phyloP scores from a whole-genome alignment of 2,797 vertebrate species.

The Chiloscyllium punctatum region DNA sequence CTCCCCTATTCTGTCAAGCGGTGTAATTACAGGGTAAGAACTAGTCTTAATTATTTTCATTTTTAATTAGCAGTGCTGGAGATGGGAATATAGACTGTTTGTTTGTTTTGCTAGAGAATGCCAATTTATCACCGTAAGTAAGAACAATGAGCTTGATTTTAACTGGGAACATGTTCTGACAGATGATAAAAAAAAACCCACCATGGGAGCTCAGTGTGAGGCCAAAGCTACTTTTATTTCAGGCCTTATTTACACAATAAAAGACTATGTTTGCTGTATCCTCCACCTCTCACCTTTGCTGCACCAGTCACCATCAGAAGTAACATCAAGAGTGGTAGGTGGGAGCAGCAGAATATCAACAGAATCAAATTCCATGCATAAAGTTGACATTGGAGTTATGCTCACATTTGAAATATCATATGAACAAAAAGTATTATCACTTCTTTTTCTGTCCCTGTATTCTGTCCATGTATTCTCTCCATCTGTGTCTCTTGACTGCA shows the following conservation, averaged over 20 bases:
- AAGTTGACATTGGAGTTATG: background rate
- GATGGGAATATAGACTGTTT: background rate
- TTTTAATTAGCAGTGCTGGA: background rate
- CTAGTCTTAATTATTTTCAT: background rate
- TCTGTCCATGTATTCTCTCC: background rate
- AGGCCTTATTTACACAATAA: background rate
- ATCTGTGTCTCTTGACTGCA: background rate
- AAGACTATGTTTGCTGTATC: background rate
- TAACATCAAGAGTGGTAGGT: background rate
- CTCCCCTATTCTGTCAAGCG: background rate
- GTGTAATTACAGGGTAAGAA: slow-evolving; percentile 4
- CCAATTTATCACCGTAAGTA: background rate
- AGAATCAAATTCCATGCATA: background rate
- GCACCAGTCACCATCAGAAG: background rate
- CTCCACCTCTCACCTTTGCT: background rate
- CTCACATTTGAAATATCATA: background rate
- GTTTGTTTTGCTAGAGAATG: background rate
- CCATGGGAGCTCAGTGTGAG: background rate
- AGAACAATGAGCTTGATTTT: background rate
- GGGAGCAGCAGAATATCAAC: background rate
- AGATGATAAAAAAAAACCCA: no score
- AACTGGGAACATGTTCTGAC: background rate
- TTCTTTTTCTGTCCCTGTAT: background rate
- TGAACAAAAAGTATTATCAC: background rate
- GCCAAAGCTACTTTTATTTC: background rate